These are phyloP conservation scores for Anastrepha obliqua DNA, from an alignment of 1,140 invertebrate species.

Conservation along the genomic window DNA sequence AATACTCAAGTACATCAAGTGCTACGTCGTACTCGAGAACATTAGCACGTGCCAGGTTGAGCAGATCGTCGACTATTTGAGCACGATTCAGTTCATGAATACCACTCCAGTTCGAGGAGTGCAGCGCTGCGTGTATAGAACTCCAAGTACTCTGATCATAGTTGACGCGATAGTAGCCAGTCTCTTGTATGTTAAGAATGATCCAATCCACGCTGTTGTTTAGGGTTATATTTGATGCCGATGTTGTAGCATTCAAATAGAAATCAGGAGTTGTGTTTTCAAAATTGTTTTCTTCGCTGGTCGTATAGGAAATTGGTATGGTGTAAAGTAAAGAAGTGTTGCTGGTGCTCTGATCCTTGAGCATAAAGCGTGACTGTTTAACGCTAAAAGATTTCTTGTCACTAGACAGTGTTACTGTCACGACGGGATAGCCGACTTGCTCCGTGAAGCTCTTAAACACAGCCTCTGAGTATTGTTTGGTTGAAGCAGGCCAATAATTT, in stretches of 20 bases:
- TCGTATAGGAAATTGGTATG: slow-evolving; percentile 79
- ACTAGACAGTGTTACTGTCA: slow-evolving; percentile 74
- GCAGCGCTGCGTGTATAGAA: slow-evolving; percentile 76
- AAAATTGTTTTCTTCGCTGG: slow-evolving; percentile 76
- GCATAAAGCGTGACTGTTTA: slow-evolving; percentile 76
- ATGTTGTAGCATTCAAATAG: slow-evolving; percentile 72
- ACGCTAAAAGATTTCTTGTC: slow-evolving; percentile 61
- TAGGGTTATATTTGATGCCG: slow-evolving; percentile 53
- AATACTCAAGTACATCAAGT: slow-evolving; percentile 78
- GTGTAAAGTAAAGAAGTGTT: slow-evolving; percentile 75
- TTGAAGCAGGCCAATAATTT: slow-evolving; percentile 67
- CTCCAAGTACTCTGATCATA: slow-evolving; percentile 84
- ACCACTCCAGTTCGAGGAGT: slow-evolving; percentile 74
- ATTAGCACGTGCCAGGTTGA: slow-evolving; percentile 78
- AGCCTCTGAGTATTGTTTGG: slow-evolving; percentile 57
- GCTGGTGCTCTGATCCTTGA: slow-evolving; percentile 71
- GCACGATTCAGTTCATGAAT: slow-evolving; percentile 85
- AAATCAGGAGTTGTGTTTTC: slow-evolving; percentile 74
- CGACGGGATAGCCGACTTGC: slow-evolving; percentile 84
- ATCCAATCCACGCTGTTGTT: slow-evolving; percentile 76
- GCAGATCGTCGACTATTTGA: slow-evolving; percentile 86
- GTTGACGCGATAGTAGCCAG: slow-evolving; percentile 87
- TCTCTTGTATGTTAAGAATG: slow-evolving; percentile 81
- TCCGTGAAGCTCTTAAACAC: slow-evolving; percentile 84
- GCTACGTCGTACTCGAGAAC: slow-evolving; percentile 75